These are phyloP conservation scores for Pachycephala philippinensis DNA, from an alignment of 2,113 vertebrate genomes.

Conservation along the genomic window DNA sequence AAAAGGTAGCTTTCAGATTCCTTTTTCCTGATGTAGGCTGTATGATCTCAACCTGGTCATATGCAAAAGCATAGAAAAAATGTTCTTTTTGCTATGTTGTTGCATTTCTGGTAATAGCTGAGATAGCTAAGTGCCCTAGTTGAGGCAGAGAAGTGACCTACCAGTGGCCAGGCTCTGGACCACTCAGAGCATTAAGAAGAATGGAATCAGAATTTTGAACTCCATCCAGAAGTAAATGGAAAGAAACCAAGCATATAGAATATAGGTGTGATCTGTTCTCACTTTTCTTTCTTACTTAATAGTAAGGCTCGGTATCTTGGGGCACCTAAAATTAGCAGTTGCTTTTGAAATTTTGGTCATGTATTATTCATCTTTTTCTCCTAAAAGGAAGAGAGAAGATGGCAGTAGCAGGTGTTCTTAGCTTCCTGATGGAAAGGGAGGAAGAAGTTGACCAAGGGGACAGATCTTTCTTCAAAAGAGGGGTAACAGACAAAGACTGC, in stretches of 20 bases:
- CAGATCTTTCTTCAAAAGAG: background rate
- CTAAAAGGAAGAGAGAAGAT: background rate
- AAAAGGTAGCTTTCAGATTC: background rate
- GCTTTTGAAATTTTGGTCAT: background rate
- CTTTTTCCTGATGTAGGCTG: background rate
- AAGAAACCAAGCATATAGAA: slow-evolving; percentile 14
- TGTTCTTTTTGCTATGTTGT: background rate
- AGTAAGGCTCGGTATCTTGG: background rate
- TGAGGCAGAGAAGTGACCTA: background rate
- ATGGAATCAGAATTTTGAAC: background rate
- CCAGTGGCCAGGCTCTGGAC: background rate
- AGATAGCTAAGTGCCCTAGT: background rate
- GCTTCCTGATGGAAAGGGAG: background rate
- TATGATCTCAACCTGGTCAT: background rate
- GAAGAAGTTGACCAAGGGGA: background rate
- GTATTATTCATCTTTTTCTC: slow-evolving; percentile 30
- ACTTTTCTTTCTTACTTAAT: slow-evolving; percentile 16
- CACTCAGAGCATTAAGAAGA: background rate
- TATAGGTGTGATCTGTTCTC: background rate
- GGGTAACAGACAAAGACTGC: background rate
- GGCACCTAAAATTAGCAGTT: slow-evolving; percentile 16
- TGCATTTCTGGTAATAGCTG: background rate
- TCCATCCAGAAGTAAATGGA: slow-evolving; percentile 25
- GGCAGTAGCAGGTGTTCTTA: background rate
- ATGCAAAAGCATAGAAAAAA: background rate